Percentiles rank a stretch among this genome's conserved stretches.
phyloP scores from a whole-genome alignment of 2,888 invertebrate species.

The Euplexia lucipara region DNA sequence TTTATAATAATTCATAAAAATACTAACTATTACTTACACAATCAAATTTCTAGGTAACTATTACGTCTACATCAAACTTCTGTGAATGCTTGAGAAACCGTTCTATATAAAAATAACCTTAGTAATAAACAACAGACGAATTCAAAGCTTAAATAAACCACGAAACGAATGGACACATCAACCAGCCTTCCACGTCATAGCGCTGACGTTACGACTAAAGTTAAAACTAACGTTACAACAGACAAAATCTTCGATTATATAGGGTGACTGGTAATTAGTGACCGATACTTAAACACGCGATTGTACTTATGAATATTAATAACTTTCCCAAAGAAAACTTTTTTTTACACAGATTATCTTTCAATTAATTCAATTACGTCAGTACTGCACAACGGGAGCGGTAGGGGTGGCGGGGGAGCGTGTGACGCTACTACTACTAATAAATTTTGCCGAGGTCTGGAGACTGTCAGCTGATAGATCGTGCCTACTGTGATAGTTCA shows the following conservation, averaged over 20 bases:
- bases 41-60: slow-evolving; percentile 63
- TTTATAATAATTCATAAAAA: slow-evolving; percentile 47
- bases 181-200: slow-evolving; percentile 85
- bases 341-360: too few relatives aligned
- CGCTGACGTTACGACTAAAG: slow-evolving; percentile 79
- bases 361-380: too few relatives aligned
- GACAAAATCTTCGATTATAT: slow-evolving; percentile 69
- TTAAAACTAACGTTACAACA: slow-evolving; percentile 78
- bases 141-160: slow-evolving; percentile 61
- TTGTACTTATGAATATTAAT: too few relatives aligned
- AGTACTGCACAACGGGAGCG: too few relatives aligned
- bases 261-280: too few relatives aligned
- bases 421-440: too few relatives aligned
- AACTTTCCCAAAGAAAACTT: too few relatives aligned
- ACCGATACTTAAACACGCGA: too few relatives aligned
- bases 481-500: too few relatives aligned
- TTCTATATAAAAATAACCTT: slow-evolving; percentile 51
- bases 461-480: too few relatives aligned
- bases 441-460: too few relatives aligned
- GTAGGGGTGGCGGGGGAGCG: too few relatives aligned
- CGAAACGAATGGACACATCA: slow-evolving; percentile 85
- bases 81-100: slow-evolving; percentile 49
- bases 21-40: slow-evolving; percentile 58
- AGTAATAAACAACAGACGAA: slow-evolving; percentile 62
- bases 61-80: slow-evolving; percentile 54